phyloP scores from a whole-genome alignment of 2,113 vertebrate genomes.

The Pituophis catenifer region DNA sequence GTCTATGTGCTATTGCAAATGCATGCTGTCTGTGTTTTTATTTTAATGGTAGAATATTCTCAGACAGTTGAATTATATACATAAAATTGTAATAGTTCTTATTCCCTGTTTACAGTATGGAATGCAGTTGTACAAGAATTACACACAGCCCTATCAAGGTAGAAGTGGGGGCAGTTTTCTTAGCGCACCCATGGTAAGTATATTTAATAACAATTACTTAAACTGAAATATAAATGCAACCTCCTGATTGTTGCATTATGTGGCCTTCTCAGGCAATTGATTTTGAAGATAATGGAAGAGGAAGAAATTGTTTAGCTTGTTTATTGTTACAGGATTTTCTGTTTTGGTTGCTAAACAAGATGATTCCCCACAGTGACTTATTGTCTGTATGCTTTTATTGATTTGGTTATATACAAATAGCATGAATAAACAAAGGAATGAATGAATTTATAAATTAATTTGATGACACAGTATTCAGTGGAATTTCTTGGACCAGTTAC shows the following conservation, averaged over 20 bases:
- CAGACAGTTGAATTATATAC: constrained; percentile 21
- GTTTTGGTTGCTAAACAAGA: not conserved
- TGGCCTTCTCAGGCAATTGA: not conserved
- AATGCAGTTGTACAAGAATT: constrained; percentile 95
- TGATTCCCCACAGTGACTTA: not conserved
- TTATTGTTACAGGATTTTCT: not conserved
- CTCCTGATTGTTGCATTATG: not conserved
- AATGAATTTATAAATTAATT: not conserved
- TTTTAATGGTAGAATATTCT: not conserved
- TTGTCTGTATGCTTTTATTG: not conserved
- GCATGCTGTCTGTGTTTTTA: not conserved
- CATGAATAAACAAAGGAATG: not conserved
- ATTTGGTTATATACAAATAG: not conserved
- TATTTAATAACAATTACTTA: constrained; percentile 27
- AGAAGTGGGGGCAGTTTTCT: constrained; percentile 77
- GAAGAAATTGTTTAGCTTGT: not conserved
- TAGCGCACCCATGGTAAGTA: constrained; percentile 89
- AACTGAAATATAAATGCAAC: not conserved
- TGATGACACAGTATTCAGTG: too few relatives aligned
- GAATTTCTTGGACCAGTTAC: not conserved
- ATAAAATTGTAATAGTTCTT: constrained; percentile 1
- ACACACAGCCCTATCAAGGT: constrained; percentile 83
- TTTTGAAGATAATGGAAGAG: not conserved
- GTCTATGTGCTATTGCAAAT: not conserved
- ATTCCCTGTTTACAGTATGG: constrained; percentile 82